Base-by-base conservation (phyloP, 2,797 vertebrate genomes). In the Acipenser transmontanus region DNA sequence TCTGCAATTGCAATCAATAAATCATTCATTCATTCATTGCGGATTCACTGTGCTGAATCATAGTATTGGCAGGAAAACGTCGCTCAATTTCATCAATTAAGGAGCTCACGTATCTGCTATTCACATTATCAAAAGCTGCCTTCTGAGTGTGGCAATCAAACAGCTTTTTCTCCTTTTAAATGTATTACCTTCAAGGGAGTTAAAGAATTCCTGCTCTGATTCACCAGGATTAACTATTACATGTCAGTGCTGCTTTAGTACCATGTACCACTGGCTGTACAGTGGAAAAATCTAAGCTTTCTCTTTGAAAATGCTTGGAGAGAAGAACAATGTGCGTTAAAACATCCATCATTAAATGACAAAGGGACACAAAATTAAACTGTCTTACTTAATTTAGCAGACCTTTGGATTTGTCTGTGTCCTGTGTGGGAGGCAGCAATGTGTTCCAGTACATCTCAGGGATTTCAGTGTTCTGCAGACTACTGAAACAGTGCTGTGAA, bases 401-500 rank as follows among this genome's bases (percentile, higher is more conserved):
- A 50, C 51, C 52, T 68, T 51, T 50, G 14, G 47, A 56, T 66
- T 67, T 65, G 50, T 49, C 65, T 14, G 61, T 50, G 60, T 69
- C 65, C 49, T 50, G 62, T 50, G 34, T 70, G 47, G 34, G 57
- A 69, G 65, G 68, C 66, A 57, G 62, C 57, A 20, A 67, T 67
- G 54, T 66, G 65, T 34, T 67, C 54, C n/a, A 64, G 56, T 9
- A 70, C 34, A 65, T 59, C 59, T 70, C 66, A 63, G 66, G 59
- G 49, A 14, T 73, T 70, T 70, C 14, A 62, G 7, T 65, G 62
- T 65, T 62, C 66, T 67, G 14, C 68, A 70, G 52, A 66, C 54
- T 61, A 71, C 14, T 63, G 67, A 59, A 47, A 66, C 54, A 48
- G 65, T 56, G 60, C 50, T 59, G 17, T 60, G 56, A 59, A 66